phyloP scores from a whole-genome alignment of 2,113 vertebrate genomes.

The Coturnix japonica region DNA sequence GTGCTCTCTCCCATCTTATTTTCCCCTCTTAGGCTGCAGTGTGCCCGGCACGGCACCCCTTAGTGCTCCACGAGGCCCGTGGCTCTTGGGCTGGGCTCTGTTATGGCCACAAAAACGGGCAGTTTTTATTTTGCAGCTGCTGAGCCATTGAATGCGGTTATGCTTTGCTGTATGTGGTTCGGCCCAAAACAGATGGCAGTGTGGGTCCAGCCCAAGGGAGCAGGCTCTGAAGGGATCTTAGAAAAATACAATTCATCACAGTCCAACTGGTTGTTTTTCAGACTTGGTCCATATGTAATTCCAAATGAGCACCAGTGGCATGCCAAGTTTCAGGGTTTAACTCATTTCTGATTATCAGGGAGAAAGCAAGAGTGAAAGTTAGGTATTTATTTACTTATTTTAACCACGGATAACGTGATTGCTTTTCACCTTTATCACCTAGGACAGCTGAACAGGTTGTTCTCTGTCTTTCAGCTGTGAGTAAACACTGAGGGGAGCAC shows the following conservation, averaged over 20 bases:
- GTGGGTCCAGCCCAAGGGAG: not conserved
- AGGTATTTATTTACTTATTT: not conserved
- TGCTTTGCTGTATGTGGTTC: not conserved
- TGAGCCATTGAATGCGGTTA: not conserved
- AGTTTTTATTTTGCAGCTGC: constrained; percentile 5
- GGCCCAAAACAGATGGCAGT: not conserved
- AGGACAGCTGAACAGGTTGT: not conserved
- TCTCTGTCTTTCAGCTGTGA: not conserved
- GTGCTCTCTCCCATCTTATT: not conserved
- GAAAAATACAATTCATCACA: not conserved
- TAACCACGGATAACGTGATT: not conserved
- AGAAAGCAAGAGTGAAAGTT: not conserved
- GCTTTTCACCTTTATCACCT: not conserved
- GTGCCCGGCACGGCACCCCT: not conserved
- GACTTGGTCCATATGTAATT: not conserved
- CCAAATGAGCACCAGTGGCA: not conserved
- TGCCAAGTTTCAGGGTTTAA: not conserved
- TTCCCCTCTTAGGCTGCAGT: too few species aligned
- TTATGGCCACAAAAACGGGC: not conserved
- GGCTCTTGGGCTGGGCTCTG: not conserved
- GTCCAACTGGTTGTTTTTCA: constrained; percentile 45
- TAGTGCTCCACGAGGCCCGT: not conserved
- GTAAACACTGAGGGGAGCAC: not conserved
- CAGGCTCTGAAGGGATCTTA: not conserved
- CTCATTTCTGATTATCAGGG: constrained; percentile 14